Evolutionary conservation across 2,797 vertebrate genomes (phyloP).

Genomic region (Ctenosaura bakeri): DNA sequence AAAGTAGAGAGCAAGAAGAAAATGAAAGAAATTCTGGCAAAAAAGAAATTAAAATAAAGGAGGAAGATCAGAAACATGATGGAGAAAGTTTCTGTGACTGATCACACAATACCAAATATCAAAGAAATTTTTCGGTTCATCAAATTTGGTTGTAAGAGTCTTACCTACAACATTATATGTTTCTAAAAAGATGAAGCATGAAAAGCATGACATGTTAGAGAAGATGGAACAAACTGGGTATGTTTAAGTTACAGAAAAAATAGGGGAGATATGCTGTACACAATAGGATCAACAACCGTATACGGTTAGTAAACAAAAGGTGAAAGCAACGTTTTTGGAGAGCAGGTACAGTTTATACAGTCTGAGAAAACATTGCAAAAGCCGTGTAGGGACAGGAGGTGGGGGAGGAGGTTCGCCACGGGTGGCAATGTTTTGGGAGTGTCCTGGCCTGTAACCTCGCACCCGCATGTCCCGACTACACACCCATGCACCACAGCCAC

Average conservation of each 20-base stretch:
- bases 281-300: neutral
- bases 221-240: neutral
- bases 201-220: neutral
- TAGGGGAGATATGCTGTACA: neutral
- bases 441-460: too few relatives aligned
- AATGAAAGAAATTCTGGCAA: neutral
- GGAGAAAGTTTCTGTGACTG: neutral
- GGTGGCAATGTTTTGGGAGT: too few relatives aligned
- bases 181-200: conserved; percentile 1
- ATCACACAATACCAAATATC: neutral
- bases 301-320: neutral
- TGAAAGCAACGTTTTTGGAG: neutral
- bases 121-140: neutral
- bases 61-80: neutral
- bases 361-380: neutral
- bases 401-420: too few relatives aligned
- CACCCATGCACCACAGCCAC: too few relatives aligned
- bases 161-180: neutral
- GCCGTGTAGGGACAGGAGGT: too few relatives aligned
- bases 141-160: neutral
- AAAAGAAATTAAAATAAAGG: neutral
- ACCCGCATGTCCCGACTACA: too few relatives aligned
- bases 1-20: neutral
- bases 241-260: conserved; percentile 2
- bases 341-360: neutral